Evolutionary conservation across 2,113 vertebrate genomes (phyloP).

Genomic region (Oreochromis niloticus): DNA sequence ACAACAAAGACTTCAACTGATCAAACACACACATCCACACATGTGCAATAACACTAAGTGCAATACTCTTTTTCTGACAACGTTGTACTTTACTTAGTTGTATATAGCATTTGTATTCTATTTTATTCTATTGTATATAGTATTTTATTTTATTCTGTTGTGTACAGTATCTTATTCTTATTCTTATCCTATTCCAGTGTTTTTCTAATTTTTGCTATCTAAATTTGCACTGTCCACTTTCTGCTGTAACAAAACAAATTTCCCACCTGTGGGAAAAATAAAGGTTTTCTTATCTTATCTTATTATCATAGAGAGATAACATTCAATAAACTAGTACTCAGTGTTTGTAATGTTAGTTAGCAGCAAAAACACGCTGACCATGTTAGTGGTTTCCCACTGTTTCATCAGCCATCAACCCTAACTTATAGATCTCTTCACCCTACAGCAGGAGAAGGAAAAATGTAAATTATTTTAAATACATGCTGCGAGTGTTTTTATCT

Average conservation of each 20-base stretch:
- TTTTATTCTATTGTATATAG: no score
- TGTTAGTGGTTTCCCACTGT: not conserved
- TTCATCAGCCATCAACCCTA: not conserved
- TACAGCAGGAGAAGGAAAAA: not conserved
- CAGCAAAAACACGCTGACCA: not conserved
- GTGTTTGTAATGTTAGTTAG: not conserved
- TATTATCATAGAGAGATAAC: not conserved
- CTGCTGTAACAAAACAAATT: not conserved
- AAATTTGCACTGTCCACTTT: no score
- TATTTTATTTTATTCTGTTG: no score
- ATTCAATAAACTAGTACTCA: not conserved
- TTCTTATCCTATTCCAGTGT: no score
- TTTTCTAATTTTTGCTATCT: no score
- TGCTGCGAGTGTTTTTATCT: not conserved
- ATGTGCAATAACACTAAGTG: no score
- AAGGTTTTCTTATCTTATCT: not conserved
- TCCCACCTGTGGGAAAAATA: not conserved
- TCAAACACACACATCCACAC: no score
- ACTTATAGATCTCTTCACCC: not conserved
- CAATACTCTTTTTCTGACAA: no score
- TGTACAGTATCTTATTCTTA: no score
- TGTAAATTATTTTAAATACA: not conserved
- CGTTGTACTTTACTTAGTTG: no score
- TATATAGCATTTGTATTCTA: no score
- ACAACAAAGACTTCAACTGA: no score